Percentiles rank a stretch among this genome's conserved stretches.
Conservation (phyloP, 2,113 vertebrate species). For the Spermophilus dauricus region DNA sequence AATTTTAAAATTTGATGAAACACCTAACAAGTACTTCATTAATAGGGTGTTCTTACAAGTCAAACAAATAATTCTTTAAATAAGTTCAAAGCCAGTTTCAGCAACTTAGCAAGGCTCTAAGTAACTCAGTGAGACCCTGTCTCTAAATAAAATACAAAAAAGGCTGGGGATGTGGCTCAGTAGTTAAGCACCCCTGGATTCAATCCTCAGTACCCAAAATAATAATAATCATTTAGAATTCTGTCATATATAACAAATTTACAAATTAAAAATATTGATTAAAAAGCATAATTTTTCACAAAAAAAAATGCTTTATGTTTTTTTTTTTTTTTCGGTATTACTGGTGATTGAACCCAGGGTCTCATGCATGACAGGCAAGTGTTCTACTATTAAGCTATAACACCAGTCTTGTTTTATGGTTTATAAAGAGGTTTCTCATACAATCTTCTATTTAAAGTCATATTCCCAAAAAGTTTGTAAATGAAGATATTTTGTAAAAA, state of each 20-base stretch:
- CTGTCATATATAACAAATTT: not conserved
- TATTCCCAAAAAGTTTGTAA: not conserved
- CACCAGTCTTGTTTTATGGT: not conserved
- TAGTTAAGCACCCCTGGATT: too few relatives aligned
- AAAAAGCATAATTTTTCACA: not conserved
- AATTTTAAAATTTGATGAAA: constrained; percentile 34
- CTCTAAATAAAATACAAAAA: too few relatives aligned
- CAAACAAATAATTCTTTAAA: not conserved
- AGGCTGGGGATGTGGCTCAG: too few relatives aligned
- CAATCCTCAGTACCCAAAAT: too few relatives aligned
- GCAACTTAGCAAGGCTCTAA: too few relatives aligned
- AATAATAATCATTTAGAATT: too few relatives aligned
- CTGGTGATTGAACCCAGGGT: too few relatives aligned
- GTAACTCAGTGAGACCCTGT: too few relatives aligned
- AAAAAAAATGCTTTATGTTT: not conserved
- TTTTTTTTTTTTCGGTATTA: not conserved
- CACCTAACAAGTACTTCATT: not conserved
- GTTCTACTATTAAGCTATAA: not conserved
- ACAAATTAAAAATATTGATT: not conserved
- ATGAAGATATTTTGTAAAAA: constrained; percentile 3
- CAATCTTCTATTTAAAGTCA: not conserved
- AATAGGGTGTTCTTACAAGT: not conserved
- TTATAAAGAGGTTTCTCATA: not conserved
- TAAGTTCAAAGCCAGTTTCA: too few relatives aligned
- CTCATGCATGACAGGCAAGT: too few relatives aligned